Evolutionary conservation across 64 coral and sea anemone species (phyloP), one percentile per base, ranked within the genome.

Genomic region (Pachyseris speciosa): DNA sequence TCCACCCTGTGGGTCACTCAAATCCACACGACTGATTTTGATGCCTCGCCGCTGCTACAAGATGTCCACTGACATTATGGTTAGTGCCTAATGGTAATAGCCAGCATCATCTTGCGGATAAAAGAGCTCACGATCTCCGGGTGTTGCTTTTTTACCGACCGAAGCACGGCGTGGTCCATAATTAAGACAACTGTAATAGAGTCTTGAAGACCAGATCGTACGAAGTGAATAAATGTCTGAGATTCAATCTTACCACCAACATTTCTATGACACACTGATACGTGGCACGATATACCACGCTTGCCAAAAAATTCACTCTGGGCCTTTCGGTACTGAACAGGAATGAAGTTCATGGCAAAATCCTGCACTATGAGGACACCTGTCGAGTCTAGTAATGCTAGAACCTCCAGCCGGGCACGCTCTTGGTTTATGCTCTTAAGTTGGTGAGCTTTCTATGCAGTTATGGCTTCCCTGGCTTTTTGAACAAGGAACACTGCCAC

Each of bases 261-360:
- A 75, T 84, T 91, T 49, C 66, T 73, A 7, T 36, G 41, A 17
- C 33, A 40, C 16, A 91, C 89, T 48, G 39, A 60, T 17, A 91
- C 16, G 48, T 91, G 89, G 78, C 79, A 84, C 7, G 79, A 91
- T n/a, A 84, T 91, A 2, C 89, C 79, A 28, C 67, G 34, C 58
- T 91, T 91, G n/a, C 48, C 79, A 47, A 75, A 84, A 32, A 80
- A 91, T 13, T 91, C 67, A 28, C 76, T 72, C 37, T 84, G 79
- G 1, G 89, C 49, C 52, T 91, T 79, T 48, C 89, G 34, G 26
- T 83, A 91, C 9, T 57, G 64, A 9, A 42, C 7, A 36, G 89
- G 89, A 2, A 91, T 31, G 47, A 84, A 91, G 53, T 91, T 91
- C 89, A 91, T 91, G 5, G 89, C 89, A 39, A 79, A 91, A 33